phyloP scores from a whole-genome alignment of 2,113 vertebrate genomes.

The Chaenocephalus aceratus region DNA sequence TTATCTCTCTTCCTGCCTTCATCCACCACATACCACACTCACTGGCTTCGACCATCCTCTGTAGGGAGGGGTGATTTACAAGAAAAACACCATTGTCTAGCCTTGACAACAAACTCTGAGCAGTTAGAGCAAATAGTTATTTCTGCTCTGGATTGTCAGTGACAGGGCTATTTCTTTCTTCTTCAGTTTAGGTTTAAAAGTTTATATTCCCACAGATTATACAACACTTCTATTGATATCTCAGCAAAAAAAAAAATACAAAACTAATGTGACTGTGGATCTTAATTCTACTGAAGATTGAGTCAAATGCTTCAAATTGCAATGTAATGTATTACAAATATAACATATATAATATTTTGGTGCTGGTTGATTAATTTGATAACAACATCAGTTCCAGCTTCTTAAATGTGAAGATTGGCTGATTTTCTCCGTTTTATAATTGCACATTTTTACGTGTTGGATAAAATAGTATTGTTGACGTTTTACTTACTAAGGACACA shows the following conservation, averaged over 20 bases:
- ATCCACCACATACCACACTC: conserved; percentile 22
- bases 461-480: not conserved
- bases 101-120: conserved; percentile 41
- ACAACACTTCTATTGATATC: not conserved
- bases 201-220: not conserved
- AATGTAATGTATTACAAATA: too few relatives aligned
- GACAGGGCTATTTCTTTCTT: conserved; percentile 30
- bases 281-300: too few relatives aligned
- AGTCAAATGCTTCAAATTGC: too few relatives aligned
- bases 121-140: conserved; percentile 29
- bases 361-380: too few relatives aligned
- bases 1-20: conserved; percentile 59
- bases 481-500: not conserved
- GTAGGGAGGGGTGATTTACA: conserved; percentile 21
- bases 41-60: conserved; percentile 19
- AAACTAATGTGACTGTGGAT: not conserved
- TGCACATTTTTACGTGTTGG: too few relatives aligned
- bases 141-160: conserved; percentile 47
- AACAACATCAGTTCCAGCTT: not conserved
- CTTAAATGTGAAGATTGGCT: not conserved
- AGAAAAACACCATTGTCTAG: conserved; percentile 72
- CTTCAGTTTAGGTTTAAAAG: conserved; percentile 30
- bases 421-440: not conserved
- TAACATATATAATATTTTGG: too few relatives aligned
- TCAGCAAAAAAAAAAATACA: not conserved